These are phyloP conservation scores for Adelognathus sp. DNA, from an alignment of 2,888 invertebrate species.

Conservation along the genomic window DNA sequence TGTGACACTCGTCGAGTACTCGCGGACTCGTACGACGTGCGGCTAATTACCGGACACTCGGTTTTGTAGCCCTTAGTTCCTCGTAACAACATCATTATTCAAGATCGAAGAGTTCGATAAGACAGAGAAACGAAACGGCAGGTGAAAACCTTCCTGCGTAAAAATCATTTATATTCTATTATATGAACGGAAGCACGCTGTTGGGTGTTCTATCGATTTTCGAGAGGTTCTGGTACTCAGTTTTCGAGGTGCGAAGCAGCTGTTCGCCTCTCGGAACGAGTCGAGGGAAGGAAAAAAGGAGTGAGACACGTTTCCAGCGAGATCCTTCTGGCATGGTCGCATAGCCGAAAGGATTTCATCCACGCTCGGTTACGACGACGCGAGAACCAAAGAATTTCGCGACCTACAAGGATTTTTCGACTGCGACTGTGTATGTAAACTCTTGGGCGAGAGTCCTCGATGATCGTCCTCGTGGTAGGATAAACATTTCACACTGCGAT, in stretches of 20 bases:
- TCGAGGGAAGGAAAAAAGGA: not conserved
- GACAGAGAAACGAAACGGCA: constrained; percentile 41
- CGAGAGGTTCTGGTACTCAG: not conserved
- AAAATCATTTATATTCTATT: not conserved
- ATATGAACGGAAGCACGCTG: constrained; percentile 3
- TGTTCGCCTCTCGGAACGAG: not conserved
- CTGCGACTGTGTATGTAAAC: constrained; percentile 5
- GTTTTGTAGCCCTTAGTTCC: constrained; percentile 54
- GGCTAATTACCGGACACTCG: constrained; percentile 49
- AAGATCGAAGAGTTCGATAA: constrained; percentile 55
- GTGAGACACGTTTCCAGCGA: constrained; percentile 16
- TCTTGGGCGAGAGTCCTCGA: not conserved
- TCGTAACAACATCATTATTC: constrained; percentile 59
- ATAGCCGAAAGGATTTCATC: constrained; percentile 30
- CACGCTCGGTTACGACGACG: not conserved
- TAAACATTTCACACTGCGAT: constrained; percentile 58
- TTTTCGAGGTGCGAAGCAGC: constrained; percentile 17
- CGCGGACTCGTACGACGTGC: constrained; percentile 37
- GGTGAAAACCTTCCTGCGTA: constrained; percentile 15
- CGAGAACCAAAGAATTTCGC: constrained; percentile 34
- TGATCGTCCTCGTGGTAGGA: constrained; percentile 51
- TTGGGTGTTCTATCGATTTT: constrained; percentile 15
- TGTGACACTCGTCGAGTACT: constrained; percentile 32
- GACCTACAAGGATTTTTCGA: not conserved
- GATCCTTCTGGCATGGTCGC: not conserved